phyloP scores from a whole-genome alignment of 2,113 vertebrate genomes.

The Tinamus guttatus region DNA sequence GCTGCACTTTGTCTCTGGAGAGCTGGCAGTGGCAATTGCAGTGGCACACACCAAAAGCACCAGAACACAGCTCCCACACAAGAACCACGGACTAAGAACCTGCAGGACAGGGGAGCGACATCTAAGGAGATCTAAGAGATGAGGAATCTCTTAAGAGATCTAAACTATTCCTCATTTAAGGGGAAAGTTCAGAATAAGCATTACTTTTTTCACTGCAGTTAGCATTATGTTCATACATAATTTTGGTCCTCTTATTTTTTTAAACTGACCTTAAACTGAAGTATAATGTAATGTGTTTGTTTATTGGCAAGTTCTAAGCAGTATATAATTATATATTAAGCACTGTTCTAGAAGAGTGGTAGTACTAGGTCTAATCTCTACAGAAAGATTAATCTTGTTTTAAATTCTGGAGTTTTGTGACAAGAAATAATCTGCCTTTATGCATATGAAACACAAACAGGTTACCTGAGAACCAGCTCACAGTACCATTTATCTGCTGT shows the following conservation, averaged over 20 bases:
- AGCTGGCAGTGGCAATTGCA: not conserved
- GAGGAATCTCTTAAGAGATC: not conserved
- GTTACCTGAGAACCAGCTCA: not conserved
- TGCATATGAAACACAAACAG: not conserved
- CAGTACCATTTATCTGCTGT: fast-evolving
- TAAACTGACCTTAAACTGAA: not conserved
- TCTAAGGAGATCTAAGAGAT: too few species aligned
- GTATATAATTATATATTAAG: not conserved
- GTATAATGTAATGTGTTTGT: not conserved
- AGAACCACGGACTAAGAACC: fast-evolving
- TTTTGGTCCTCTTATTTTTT: not conserved
- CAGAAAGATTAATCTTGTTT: not conserved
- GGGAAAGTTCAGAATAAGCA: not conserved
- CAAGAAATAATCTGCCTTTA: not conserved
- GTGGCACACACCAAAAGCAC: fast-evolving
- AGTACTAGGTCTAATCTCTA: not conserved
- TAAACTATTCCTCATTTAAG: not conserved
- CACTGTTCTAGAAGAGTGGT: not conserved
- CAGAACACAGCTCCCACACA: not conserved
- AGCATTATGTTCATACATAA: not conserved
- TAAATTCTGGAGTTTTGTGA: not conserved
- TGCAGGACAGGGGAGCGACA: fast-evolving
- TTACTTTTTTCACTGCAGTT: not conserved
- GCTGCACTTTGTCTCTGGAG: not conserved
- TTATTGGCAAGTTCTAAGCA: not conserved